Conservation (phyloP, 2,797 vertebrate genomes). For the Zenarchopterus dispar region DNA sequence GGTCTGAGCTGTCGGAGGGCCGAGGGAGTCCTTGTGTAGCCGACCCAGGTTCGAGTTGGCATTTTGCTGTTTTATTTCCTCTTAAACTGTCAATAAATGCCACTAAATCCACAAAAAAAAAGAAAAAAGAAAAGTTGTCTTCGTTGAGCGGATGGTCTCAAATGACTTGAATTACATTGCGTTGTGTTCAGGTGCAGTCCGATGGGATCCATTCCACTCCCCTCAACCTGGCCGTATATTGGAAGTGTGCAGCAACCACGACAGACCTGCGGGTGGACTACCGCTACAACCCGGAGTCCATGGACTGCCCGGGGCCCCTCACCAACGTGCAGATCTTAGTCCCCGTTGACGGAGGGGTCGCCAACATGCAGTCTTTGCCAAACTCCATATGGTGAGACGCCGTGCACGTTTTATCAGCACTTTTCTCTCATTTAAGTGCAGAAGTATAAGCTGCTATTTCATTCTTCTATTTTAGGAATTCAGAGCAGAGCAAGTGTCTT, state of each 20-base stretch:
- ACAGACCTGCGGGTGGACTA: conserved; percentile 96
- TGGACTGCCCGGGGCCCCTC: conserved; percentile 87
- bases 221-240: conserved; percentile 95
- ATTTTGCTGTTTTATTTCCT: too few species aligned
- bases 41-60: too few species aligned
- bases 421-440: neutral
- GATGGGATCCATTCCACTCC: conserved; percentile 97
- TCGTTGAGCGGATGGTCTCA: neutral
- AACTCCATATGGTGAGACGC: conserved; percentile 88
- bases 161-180: conserved; percentile 17
- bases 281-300: conserved; percentile 94
- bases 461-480: conserved; percentile 83
- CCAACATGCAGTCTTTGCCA: conserved; percentile 93
- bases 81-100: too few species aligned
- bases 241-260: conserved; percentile 90
- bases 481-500: conserved; percentile 93
- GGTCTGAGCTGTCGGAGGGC: too few species aligned
- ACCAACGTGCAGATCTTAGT: conserved; percentile 92
- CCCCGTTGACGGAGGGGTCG: conserved; percentile 93
- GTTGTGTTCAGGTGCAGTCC: conserved; percentile 88
- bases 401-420: neutral
- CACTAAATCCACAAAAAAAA: too few species aligned
- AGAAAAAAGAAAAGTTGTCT: too few species aligned
- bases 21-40: too few species aligned
- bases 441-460: neutral